Conservation (phyloP, 2,113 vertebrate genomes). For the Nesoenas mayeri region DNA sequence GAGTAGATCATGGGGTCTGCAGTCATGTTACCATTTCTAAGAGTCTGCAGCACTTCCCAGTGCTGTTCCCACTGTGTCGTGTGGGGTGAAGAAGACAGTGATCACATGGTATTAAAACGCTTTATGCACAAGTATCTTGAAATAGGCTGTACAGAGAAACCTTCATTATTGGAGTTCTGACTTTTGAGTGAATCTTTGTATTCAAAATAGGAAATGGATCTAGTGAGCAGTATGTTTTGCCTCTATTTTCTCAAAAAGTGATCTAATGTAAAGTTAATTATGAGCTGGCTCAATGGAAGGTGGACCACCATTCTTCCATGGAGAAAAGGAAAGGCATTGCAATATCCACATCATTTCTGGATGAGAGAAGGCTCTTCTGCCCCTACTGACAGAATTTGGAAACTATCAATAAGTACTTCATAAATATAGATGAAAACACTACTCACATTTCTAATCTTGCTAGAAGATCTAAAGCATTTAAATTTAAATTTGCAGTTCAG, state of each 20-base stretch:
- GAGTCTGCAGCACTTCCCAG: not conserved
- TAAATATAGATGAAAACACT: slow-evolving; percentile 55
- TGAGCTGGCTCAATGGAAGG: not conserved
- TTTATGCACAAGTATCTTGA: not conserved
- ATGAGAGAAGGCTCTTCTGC: not conserved
- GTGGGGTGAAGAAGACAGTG: not conserved
- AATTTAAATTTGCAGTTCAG: slow-evolving; percentile 52
- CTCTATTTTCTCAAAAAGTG: not conserved
- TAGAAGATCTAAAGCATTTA: slow-evolving; percentile 57
- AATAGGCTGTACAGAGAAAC: not conserved
- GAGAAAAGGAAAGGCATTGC: not conserved
- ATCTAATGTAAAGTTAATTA: not conserved
- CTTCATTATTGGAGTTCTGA: not conserved
- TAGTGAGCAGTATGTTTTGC: not conserved
- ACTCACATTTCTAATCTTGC: slow-evolving; percentile 1
- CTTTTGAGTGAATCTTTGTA: not conserved
- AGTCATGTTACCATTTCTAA: not conserved
- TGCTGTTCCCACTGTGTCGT: not conserved
- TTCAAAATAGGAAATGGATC: not conserved
- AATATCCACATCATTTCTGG: not conserved
- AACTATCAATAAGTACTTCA: not conserved
- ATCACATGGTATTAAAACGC: not conserved
- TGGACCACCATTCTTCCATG: not conserved
- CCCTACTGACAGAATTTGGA: not conserved
- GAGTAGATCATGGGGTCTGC: not conserved